These are phyloP conservation scores for Malurus melanocephalus DNA, from an alignment of 2,113 vertebrate species.

Conservation along the genomic window DNA sequence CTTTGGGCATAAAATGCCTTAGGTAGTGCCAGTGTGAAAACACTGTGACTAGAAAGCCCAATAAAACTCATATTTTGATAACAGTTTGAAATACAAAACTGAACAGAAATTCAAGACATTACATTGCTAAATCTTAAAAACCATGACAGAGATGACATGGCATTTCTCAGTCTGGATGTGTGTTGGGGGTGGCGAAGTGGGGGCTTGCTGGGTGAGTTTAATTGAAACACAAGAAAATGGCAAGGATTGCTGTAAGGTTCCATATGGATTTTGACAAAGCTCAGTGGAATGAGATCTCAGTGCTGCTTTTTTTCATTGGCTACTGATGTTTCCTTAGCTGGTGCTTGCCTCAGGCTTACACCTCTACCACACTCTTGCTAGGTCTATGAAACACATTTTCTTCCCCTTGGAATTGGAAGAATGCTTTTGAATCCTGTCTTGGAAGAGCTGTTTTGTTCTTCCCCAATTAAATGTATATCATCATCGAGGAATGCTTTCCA, in stretches of 20 bases:
- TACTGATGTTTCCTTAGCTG: not conserved
- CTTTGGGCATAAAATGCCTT: not conserved
- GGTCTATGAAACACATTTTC: not conserved
- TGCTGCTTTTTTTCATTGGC: not conserved
- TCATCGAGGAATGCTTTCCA: not conserved
- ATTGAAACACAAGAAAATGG: not conserved
- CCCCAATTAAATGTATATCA: not conserved
- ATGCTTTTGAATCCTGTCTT: not conserved
- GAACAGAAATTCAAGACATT: not conserved
- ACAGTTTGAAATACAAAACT: not conserved
- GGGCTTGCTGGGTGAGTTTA: not conserved
- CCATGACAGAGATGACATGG: not conserved
- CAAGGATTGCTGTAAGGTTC: not conserved
- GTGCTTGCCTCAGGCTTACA: not conserved
- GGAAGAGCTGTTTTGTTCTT: not conserved
- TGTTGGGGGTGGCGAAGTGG: accelerated
- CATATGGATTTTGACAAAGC: not conserved
- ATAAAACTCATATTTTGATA: not conserved
- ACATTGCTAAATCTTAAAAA: not conserved
- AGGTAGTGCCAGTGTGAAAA: not conserved
- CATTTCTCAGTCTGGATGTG: not conserved
- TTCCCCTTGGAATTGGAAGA: not conserved
- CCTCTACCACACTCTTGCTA: not conserved
- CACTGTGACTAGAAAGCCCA: not conserved
- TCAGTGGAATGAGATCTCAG: not conserved